Evolutionary conservation across 2,888 invertebrate genomes (phyloP).

Genomic region (Xylota segnis): DNA sequence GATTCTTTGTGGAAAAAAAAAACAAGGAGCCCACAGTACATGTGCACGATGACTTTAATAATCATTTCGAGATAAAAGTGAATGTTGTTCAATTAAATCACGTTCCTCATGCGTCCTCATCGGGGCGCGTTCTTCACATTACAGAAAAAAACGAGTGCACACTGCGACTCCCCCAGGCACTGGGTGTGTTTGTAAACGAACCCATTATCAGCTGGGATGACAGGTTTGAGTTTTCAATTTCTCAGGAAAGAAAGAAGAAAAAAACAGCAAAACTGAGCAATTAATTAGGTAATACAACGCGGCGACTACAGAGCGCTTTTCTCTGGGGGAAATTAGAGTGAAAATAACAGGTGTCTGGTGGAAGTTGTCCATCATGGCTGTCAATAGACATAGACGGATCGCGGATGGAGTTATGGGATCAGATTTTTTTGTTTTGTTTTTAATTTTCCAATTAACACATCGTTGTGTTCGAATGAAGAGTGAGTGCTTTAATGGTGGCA

Average conservation of each 20-base stretch:
- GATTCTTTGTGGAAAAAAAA: constrained; percentile 2
- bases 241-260: constrained; percentile 40
- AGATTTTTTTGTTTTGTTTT: constrained; percentile 30
- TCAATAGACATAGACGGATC: constrained; percentile 14
- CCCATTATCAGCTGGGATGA: constrained; percentile 19
- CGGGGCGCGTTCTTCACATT: background rate
- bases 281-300: constrained; percentile 42
- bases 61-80: constrained; percentile 65
- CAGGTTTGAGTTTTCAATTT: constrained; percentile 54
- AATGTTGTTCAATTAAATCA: constrained; percentile 71
- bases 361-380: constrained; percentile 27
- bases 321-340: constrained; percentile 43
- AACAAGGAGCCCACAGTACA: constrained; percentile 30
- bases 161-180: background rate
- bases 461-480: constrained; percentile 33
- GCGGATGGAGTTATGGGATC: constrained; percentile 16
- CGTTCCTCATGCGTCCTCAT: constrained; percentile 27
- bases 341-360: constrained; percentile 36
- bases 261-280: constrained; percentile 40
- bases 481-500: background rate
- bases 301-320: constrained; percentile 16
- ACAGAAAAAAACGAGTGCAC: background rate
- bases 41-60: constrained; percentile 42
- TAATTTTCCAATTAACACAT: constrained; percentile 56
- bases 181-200: constrained; percentile 35